These are phyloP conservation scores for Desoria tigrina DNA, from an alignment of 2,888 invertebrate species.

Conservation along the genomic window DNA sequence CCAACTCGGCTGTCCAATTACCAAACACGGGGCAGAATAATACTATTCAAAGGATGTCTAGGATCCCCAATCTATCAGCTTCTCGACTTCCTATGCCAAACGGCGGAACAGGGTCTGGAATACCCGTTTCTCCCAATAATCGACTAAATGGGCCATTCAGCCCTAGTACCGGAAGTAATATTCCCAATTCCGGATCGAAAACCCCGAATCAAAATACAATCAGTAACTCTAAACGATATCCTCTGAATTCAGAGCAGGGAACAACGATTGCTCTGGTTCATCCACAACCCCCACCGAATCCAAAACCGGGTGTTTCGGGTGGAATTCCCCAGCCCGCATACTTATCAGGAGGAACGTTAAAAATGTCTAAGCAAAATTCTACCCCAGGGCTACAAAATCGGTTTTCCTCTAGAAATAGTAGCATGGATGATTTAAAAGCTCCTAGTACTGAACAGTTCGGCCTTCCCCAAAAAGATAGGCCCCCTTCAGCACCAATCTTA, in stretches of 20 bases:
- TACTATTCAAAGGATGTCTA: slow-evolving; percentile 40
- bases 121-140: slow-evolving; percentile 27
- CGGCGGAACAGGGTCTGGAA: slow-evolving; percentile 19
- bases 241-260: slow-evolving; percentile 43
- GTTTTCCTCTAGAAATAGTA: slow-evolving; percentile 50
- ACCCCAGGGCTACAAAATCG: slow-evolving; percentile 35
- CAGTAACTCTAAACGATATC: slow-evolving; percentile 14
- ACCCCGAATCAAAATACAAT: neutral
- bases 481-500: slow-evolving; percentile 76
- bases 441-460: slow-evolving; percentile 29
- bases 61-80: slow-evolving; percentile 49
- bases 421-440: slow-evolving; percentile 51
- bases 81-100: slow-evolving; percentile 45
- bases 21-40: slow-evolving; percentile 23
- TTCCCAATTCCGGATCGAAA: slow-evolving; percentile 9
- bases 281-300: slow-evolving; percentile 48
- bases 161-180: slow-evolving; percentile 1
- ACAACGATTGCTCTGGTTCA: slow-evolving; percentile 50
- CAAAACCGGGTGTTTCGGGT: slow-evolving; percentile 32
- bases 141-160: slow-evolving; percentile 14
- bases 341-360: slow-evolving; percentile 40
- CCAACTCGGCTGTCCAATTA: neutral
- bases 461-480: slow-evolving; percentile 59
- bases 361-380: slow-evolving; percentile 43
- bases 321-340: slow-evolving; percentile 13